Conservation (phyloP, 2,888 invertebrate species). For the Elegia similella region DNA sequence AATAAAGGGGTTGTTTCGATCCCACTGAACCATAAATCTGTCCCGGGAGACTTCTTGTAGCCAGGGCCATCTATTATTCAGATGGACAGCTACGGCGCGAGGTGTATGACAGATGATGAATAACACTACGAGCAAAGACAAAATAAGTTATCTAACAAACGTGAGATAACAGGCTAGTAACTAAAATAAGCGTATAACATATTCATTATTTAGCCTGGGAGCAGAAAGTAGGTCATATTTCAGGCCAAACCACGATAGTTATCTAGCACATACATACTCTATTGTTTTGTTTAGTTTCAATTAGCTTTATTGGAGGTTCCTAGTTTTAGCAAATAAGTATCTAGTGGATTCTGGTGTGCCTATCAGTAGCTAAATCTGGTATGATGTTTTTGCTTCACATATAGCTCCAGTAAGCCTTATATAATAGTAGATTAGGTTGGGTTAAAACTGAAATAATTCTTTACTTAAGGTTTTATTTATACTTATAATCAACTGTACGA, state of each 20-base stretch:
- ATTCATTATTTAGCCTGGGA: not conserved
- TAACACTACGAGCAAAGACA: constrained; percentile 27
- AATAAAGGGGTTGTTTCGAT: constrained; percentile 45
- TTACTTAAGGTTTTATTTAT: too few relatives aligned
- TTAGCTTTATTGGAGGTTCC: not conserved
- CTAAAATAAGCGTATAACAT: constrained; percentile 1
- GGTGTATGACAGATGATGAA: constrained; percentile 56
- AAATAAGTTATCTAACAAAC: constrained; percentile 27
- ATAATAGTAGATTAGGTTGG: too few relatives aligned
- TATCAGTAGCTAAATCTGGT: too few relatives aligned
- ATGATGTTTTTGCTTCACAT: too few relatives aligned
- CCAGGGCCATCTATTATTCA: constrained; percentile 59
- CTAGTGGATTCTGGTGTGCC: not conserved
- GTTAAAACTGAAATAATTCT: too few relatives aligned
- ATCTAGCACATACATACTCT: not conserved
- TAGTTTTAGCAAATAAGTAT: not conserved
- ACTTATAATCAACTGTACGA: too few relatives aligned
- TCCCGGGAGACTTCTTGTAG: constrained; percentile 54
- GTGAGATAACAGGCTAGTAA: not conserved
- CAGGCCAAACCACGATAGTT: not conserved
- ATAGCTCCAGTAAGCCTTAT: too few relatives aligned
- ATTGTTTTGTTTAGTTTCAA: not conserved
- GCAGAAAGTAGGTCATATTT: not conserved
- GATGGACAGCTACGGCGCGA: constrained; percentile 43
- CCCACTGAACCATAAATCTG: constrained; percentile 56